Conservation (phyloP, 2,888 invertebrate species). For the Parnassius orleans region DNA sequence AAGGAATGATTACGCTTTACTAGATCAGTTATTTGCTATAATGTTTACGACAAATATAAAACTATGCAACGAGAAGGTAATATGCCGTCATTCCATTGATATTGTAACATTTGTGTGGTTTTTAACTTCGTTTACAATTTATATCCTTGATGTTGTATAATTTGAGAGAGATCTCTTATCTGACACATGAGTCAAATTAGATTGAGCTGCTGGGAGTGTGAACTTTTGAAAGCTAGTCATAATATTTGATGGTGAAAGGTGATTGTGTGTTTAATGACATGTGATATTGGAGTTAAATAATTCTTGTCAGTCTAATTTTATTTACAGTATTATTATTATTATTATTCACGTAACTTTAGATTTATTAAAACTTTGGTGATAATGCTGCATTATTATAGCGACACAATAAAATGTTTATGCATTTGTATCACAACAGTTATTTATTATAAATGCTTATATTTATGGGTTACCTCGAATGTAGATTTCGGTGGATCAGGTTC, state of each 20-base stretch:
- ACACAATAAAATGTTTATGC: constrained; percentile 4
- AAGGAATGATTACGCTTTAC: constrained; percentile 16
- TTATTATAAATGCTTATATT: constrained; percentile 34
- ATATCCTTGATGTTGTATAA: constrained; percentile 1
- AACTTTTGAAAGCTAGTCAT: constrained; percentile 60
- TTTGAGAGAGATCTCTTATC: not conserved
- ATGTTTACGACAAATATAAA: constrained; percentile 1
- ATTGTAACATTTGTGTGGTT: constrained; percentile 13
- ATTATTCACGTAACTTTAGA: constrained; percentile 12
- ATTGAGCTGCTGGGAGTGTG: constrained; percentile 25
- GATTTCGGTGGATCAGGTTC: constrained; percentile 41
- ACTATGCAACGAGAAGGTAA: constrained; percentile 21
- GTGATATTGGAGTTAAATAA: constrained; percentile 25
- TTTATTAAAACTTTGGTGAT: constrained; percentile 9
- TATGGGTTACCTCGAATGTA: constrained; percentile 46
- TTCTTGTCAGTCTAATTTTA: constrained; percentile 19
- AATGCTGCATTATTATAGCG: constrained; percentile 1
- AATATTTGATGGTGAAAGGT: constrained; percentile 30
- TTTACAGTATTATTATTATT: constrained; percentile 24
- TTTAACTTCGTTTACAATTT: constrained; percentile 5
- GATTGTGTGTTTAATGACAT: constrained; percentile 23
- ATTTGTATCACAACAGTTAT: constrained; percentile 21
- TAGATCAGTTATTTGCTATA: constrained; percentile 7
- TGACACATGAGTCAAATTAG: constrained; percentile 16
- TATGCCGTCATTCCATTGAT: constrained; percentile 22